These are phyloP conservation scores for Pristionchus exspectatus DNA, from an alignment of 2,888 invertebrate species.

Conservation along the genomic window DNA sequence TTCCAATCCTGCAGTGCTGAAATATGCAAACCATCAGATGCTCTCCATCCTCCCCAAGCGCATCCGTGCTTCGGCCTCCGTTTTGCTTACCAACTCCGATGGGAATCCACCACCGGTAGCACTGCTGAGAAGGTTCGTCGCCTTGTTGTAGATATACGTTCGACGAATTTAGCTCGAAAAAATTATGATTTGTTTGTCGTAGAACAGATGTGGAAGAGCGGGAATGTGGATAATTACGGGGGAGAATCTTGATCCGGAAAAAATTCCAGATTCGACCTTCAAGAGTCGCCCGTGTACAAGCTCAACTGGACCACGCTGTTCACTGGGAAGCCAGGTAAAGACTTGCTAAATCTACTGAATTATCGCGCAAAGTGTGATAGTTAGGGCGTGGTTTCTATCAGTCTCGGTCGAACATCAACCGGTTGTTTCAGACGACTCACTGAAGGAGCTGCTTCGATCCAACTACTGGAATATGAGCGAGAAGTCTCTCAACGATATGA, in stretches of 20 bases:
- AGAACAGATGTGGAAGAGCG: too few relatives aligned
- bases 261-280: constrained; percentile 46
- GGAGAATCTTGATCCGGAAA: too few relatives aligned
- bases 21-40: neutral
- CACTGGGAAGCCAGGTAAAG: neutral
- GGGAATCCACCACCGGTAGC: neutral
- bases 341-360: neutral
- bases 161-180: too few relatives aligned
- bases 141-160: neutral
- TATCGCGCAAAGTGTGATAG: too few relatives aligned
- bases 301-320: constrained; percentile 51
- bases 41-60: constrained; percentile 13
- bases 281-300: constrained; percentile 36
- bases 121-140: constrained; percentile 15
- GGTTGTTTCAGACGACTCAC: constrained; percentile 41
- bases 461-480: constrained; percentile 53
- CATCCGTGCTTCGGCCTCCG: neutral
- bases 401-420: neutral
- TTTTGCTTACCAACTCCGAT: constrained; percentile 45
- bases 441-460: constrained; percentile 44
- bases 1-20: neutral
- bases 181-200: neutral
- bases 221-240: too few relatives aligned
- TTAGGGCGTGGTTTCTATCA: neutral
- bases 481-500: constrained; percentile 16